Evolutionary conservation across 1,140 invertebrate species (phyloP).

Genomic region (Papilio xuthus): DNA sequence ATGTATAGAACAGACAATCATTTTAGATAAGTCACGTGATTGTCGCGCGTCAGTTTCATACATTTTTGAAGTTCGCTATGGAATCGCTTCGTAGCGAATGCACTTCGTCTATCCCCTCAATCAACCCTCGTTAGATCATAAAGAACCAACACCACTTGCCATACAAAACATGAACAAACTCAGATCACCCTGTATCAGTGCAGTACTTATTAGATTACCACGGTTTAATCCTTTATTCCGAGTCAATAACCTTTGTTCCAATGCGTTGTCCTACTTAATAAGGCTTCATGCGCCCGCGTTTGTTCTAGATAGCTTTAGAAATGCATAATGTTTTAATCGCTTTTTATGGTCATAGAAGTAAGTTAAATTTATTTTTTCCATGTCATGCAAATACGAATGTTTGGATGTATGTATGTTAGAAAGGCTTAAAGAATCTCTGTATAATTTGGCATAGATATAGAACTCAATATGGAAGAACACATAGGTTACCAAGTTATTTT

Average conservation of each 20-base stretch:
- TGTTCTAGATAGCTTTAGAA: slow-evolving; percentile 17
- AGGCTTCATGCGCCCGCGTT: neutral
- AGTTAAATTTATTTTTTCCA: neutral
- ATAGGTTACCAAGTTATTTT: too few relatives aligned
- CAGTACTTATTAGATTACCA: neutral
- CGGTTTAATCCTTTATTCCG: neutral
- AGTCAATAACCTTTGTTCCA: slow-evolving; percentile 23
- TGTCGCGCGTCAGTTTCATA: too few relatives aligned
- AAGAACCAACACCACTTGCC: neutral
- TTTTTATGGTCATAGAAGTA: neutral
- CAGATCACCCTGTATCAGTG: neutral
- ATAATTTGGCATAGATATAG: too few relatives aligned
- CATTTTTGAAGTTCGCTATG: too few relatives aligned
- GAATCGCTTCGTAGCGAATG: too few relatives aligned
- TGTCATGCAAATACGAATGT: neutral
- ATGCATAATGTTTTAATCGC: neutral
- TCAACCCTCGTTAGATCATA: neutral
- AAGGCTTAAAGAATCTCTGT: too few relatives aligned
- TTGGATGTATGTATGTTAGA: too few relatives aligned
- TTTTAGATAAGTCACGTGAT: too few relatives aligned
- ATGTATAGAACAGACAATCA: too few relatives aligned
- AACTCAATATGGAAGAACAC: too few relatives aligned
- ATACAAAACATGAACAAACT: neutral
- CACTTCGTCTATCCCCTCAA: too few relatives aligned
- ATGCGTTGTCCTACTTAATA: slow-evolving; percentile 2